Evolutionary conservation across 2,113 vertebrate species (phyloP), one percentile per base, ranked within the genome.

Genomic region (Tauraco erythrolophus): DNA sequence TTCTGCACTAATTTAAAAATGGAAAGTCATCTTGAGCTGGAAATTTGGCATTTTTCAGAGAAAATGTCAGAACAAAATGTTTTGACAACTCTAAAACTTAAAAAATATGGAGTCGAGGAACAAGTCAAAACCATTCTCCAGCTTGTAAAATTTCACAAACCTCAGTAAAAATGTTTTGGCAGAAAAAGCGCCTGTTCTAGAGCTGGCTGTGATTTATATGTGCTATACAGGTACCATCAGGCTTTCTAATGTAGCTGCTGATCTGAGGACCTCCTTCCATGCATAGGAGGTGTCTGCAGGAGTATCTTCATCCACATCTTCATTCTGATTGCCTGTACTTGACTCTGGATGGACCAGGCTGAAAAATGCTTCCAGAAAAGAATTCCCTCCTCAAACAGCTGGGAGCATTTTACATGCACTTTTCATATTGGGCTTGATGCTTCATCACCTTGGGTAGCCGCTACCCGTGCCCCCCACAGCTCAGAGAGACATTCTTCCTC

Each of bases 11-110:
- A 94, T 94, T 91, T 70, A 27, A 92, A 95, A 92, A 37, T 25
- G 21, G 72, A 78, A 89, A 94, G 75, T 90, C 41, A 65, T 75
- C 84, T 66, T 45, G 39, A 84, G 79, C 91, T 78, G 46, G 86
- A 95, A 95, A 96, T 92, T 41, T 72, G 86, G 86, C 91, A 91
- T 95, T 94, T 97, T 96, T 94, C 57, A 62, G 65, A 72, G 92
- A 89, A 94, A 96, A 96, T 89, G 86, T 95, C 95, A 94, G 86
- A 68, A 91, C 71, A 89, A 97, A 95, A 91, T 94, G 84, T 94
- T 96, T 94, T 96, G 92, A 94, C 94, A 97, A 60, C 35, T 35
- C 88, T 84, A 23, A 77, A 96, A 88, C 70, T 88, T 81, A 28
- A 76, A 91, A 96, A 94, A 82, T 61, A 69, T 8, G 77, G 80